Evolutionary conservation across 2,113 vertebrate genomes (phyloP).

Genomic region (Equus przewalskii): DNA sequence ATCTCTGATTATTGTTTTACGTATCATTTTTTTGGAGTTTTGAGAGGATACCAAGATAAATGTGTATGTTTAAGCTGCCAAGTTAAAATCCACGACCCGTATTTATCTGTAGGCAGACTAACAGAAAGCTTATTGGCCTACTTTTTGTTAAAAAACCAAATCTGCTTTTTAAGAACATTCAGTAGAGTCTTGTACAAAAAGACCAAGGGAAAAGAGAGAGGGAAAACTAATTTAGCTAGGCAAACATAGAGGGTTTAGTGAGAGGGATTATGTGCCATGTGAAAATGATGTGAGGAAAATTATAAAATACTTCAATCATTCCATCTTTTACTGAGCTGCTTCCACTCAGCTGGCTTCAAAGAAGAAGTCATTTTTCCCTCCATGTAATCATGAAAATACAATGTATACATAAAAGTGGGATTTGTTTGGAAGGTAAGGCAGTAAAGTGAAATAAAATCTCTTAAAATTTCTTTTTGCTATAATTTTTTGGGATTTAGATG

Average conservation of each 20-base stretch:
- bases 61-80: neutral
- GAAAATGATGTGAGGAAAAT: conserved; percentile 36
- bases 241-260: conserved; percentile 17
- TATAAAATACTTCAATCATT: neutral
- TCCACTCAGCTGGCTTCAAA: conserved; percentile 34
- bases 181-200: conserved; percentile 3
- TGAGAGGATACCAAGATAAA: conserved; percentile 17
- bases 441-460: neutral
- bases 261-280: neutral
- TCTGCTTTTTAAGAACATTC: conserved; percentile 42
- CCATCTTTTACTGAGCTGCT: neutral
- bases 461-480: neutral
- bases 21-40: conserved; percentile 38
- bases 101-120: conserved; percentile 29
- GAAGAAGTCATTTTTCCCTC: neutral
- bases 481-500: conserved; percentile 16
- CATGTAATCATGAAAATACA: conserved; percentile 2
- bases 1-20: conserved; percentile 8
- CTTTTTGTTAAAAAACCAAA: conserved; percentile 31
- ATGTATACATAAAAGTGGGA: neutral
- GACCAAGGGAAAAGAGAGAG: neutral
- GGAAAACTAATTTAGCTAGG: conserved; percentile 8
- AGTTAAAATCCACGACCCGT: neutral
- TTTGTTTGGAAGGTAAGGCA: conserved; percentile 22
- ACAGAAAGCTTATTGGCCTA: neutral